Base-by-base conservation (phyloP, 2,888 invertebrate species). In the Hypena proboscidalis region DNA sequence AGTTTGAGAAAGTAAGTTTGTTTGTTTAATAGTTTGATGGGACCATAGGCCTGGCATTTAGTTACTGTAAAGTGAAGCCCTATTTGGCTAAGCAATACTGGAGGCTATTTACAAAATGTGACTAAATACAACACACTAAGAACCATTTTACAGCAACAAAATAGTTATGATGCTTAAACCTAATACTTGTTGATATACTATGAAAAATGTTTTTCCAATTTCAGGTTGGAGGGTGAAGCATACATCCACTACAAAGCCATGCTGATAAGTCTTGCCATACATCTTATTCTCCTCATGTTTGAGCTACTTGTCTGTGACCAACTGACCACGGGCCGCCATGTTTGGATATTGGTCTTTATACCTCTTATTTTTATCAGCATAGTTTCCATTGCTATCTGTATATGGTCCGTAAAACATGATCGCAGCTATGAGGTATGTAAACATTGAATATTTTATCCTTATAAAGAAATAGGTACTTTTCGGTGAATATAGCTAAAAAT, bases 321-420 rank as follows among this genome's bases (percentile, higher is more conserved):
- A 86, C 90, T 99, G 61, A 97, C 98, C 65, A 96, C 97, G 0
- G 92, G 93, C 5, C 93, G 97, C 58, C 96, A 97, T 85, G 88
- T 95, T 52, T 97, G 97, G 97, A 97, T 97, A 67, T 92, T 97
- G 58, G 97, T 97, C 70, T 97, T 99, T 84, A 97, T 98, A 83
- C 99, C 99, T 5, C 91, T 99, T 54, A 97, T 99, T 82, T 98
- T 98, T 84, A 97, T 99, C 74, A 98, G 98, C 52, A 96, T 99
- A 65, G 95, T 99, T 21, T 98, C 99, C 42, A 98, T 99, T 69
- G 98, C 98, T 32, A 97, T 99, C 50, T 98, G 96, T 78, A 97
- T 99, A 70, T 99, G 99, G 99, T 97, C 99, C 33, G 97, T 99
- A 9, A 98, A 99, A 88, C 98, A 99, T 87, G 99, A 99, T 80